Evolutionary conservation across 2,113 vertebrate genomes (phyloP).

Genomic region (Phocoena sinus): DNA sequence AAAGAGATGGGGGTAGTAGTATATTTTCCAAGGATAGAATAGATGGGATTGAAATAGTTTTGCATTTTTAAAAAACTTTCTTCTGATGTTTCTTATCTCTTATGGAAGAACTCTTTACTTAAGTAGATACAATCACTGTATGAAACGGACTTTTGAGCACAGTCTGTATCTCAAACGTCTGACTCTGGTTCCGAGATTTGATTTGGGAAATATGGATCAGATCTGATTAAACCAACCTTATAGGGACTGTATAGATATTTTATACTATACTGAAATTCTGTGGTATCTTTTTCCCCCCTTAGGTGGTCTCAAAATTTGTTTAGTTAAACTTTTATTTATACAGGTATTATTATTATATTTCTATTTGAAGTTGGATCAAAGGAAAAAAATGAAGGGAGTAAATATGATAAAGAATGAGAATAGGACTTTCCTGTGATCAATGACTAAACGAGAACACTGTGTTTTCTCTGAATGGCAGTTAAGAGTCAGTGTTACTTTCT

Average conservation of each 20-base stretch:
- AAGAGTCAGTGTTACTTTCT: neutral
- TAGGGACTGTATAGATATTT: neutral
- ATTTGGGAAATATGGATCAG: neutral
- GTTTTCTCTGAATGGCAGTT: neutral
- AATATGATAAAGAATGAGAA: neutral
- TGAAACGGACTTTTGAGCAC: neutral
- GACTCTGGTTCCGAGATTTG: neutral
- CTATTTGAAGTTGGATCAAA: conserved; percentile 23
- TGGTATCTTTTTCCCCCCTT: neutral
- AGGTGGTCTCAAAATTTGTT: neutral
- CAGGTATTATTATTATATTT: neutral
- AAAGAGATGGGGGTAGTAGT: neutral
- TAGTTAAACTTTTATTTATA: neutral
- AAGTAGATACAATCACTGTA: neutral
- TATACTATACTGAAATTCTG: neutral
- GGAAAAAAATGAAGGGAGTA: neutral
- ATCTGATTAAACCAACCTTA: neutral
- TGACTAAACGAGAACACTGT: neutral
- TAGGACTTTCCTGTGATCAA: neutral
- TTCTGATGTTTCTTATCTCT: neutral
- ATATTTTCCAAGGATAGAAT: neutral
- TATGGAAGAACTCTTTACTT: neutral
- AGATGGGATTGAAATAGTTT: neutral
- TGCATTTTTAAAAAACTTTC: neutral
- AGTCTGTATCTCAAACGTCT: neutral